Evolutionary conservation across 2,113 vertebrate genomes (phyloP), one percentile per base, ranked within the genome.

Genomic region (Podocnemis expansa): DNA sequence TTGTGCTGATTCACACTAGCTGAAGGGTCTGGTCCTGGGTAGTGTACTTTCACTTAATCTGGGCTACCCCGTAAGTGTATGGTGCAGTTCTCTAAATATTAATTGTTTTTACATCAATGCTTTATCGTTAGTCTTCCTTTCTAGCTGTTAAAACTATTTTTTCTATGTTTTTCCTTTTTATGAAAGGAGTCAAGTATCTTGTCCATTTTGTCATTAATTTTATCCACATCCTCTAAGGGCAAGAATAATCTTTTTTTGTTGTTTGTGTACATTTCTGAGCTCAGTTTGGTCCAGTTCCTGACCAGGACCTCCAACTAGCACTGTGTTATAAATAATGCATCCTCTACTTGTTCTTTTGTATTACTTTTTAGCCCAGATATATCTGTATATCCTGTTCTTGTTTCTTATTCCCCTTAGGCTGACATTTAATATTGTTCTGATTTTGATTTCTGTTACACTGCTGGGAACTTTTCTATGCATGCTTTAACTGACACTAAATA

Each of bases 21-120:
- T 79, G 56, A 75, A n/a, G 3, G 14, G 75, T 87, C 90, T 83
- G 4, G 17, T 27, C 60, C 90, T 73, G 55, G 34, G 24, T 10
- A 58, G 1, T 1, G 1, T 88, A 49, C 3, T 38, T 27, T 75
- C 0, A 0, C 41, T 86, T 16, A 84, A 86, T 29, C 41, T 7
- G 2, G 2, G 70, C 13, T 29, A 47, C 3, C 1, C 84, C 49
- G 55, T 5, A 54, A 24, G 3, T 34, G 19, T 2, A 1, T 1
- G 6, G 67, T 91, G 87, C 29, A 49, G 2, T 49, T 86, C 76
- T 17, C 60, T 78, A 4, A 91, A 27, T 79, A 84, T 38, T 75
- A 16, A 3, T 8, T 41, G 76, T 9, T 1, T 29, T 3, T 84
- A 93, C 81, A 27, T 76, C 38, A 76, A 45, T 76, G 41, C 41